Conservation (phyloP, 2,888 invertebrate species). For the Periphyllus acericola region DNA sequence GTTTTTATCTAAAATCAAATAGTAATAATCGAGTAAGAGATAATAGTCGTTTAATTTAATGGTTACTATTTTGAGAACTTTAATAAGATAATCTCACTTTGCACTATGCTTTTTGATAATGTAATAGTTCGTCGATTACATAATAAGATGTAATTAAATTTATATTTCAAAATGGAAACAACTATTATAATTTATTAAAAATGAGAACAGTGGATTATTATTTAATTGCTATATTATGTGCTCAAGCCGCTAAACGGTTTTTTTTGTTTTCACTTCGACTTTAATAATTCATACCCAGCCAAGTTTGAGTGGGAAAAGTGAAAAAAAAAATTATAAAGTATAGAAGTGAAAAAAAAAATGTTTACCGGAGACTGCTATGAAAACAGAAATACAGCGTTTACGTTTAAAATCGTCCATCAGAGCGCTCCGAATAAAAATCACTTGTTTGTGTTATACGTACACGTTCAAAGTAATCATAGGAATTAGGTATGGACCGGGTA, state of each 20-base stretch:
- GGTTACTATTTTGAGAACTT: constrained; percentile 14
- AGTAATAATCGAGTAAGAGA: background rate
- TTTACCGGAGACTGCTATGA: background rate
- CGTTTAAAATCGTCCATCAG: background rate
- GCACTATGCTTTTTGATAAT: background rate
- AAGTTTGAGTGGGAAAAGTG: background rate
- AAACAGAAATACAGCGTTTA: background rate
- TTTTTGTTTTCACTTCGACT: background rate
- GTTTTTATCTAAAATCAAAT: constrained; percentile 15
- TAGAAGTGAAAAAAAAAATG: background rate
- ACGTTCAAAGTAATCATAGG: background rate
- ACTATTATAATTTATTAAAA: background rate
- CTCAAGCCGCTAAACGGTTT: background rate
- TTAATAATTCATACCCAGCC: background rate
- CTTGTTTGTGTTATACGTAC: background rate
- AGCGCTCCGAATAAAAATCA: background rate
- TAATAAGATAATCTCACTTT: constrained; percentile 22
- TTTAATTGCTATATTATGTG: background rate
- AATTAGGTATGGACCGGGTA: background rate
- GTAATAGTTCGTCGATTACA: constrained; percentile 17
- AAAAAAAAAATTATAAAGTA: background rate
- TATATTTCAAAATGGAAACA: background rate
- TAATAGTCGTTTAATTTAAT: constrained; percentile 33
- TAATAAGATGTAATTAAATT: background rate
- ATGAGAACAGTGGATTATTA: background rate